Evolutionary conservation across 1,140 invertebrate species (phyloP), one percentile per base, ranked within the genome.

Genomic region (Heliconius hermathena): DNA sequence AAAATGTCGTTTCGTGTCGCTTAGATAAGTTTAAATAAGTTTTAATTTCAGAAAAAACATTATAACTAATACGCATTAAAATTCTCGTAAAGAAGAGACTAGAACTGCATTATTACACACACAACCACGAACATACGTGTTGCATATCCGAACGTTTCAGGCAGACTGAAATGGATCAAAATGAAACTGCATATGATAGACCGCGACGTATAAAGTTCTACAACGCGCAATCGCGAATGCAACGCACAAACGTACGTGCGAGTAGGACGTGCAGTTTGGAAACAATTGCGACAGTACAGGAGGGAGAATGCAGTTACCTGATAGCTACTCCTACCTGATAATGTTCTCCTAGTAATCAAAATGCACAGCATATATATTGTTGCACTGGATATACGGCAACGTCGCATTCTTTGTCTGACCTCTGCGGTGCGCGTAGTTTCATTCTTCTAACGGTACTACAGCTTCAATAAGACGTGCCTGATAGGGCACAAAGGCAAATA

Each of bases 351-450:
- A 76, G 79, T 80, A 26, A 36, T 46, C 22, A 66, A 70, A 80
- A 80, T 79, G 78, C 77, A 79, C 54, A 29, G 52, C 77, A 85
- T 71, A 74, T 29, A 29, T 81, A 84, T 71, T 85, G 85, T 8
- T 75, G 78, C 78, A 72, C 38, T 60, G 54, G n/a, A 20, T 29
- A 74, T 29, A 60, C 60, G 54, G 52, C 54, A 66, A 36, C 20
- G 16, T 36, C 54, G 74, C 74, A 75, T 66, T 77, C 36, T 29
- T 4, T 3, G 20, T 66, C 60, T 29, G 54, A 22, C n/a, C 20
- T 8, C n/a, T 18, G 3, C 13, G 9, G 3, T 8, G 60, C 26
- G 60, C 60, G 9, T 3, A 4, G 0, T 66, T 6, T 26, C 60
- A 5, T 16, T 13, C 9, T 66, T 57, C 9, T 22, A n/a, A 52